A percentile compares a stretch with the other conserved stretches of the same genome.
phyloP scores from a whole-genome alignment of 2,888 invertebrate genomes.

The Sinopyrophorus schimmeli region DNA sequence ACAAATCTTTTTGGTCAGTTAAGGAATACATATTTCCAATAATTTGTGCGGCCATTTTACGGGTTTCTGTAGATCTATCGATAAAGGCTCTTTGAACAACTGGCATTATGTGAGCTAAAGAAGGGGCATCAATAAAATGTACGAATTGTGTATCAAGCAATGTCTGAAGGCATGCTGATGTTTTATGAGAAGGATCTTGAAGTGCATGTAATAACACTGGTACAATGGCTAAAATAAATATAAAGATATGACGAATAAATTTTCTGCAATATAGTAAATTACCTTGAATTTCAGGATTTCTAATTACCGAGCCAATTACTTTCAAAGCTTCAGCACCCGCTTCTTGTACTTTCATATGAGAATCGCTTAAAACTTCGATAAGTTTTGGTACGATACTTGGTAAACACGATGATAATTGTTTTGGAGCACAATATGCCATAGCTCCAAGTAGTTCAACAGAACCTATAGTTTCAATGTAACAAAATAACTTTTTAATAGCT shows the following conservation, averaged over 20 bases:
- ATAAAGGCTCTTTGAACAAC: conserved; percentile 97
- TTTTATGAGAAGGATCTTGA: conserved; percentile 95
- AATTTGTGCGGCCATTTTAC: conserved; percentile 99
- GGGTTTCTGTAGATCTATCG: conserved; percentile 95
- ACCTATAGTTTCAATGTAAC: conserved; percentile 60
- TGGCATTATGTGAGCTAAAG: conserved; percentile 98
- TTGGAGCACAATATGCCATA: conserved; percentile 99
- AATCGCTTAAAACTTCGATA: conserved; percentile 95
- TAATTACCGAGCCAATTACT: conserved; percentile 96
- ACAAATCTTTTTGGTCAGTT: conserved; percentile 97
- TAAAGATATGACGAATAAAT: too few relatives aligned
- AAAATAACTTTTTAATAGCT: neutral
- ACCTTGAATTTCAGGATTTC: conserved; percentile 97
- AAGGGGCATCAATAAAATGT: conserved; percentile 98
- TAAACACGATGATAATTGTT: conserved; percentile 95
- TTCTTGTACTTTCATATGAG: conserved; percentile 95
- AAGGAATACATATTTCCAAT: conserved; percentile 99
- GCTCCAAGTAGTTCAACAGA: conserved; percentile 95
- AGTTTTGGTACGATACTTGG: conserved; percentile 98
- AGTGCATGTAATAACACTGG: conserved; percentile 86
- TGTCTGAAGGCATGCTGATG: conserved; percentile 89
- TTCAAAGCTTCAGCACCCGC: conserved; percentile 95
- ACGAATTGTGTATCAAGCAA: conserved; percentile 96
- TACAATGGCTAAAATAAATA: conserved; percentile 72
- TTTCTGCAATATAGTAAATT: too few relatives aligned